Base-by-base conservation (phyloP, 2,797 vertebrate genomes). In the Chloroceryle amazona region DNA sequence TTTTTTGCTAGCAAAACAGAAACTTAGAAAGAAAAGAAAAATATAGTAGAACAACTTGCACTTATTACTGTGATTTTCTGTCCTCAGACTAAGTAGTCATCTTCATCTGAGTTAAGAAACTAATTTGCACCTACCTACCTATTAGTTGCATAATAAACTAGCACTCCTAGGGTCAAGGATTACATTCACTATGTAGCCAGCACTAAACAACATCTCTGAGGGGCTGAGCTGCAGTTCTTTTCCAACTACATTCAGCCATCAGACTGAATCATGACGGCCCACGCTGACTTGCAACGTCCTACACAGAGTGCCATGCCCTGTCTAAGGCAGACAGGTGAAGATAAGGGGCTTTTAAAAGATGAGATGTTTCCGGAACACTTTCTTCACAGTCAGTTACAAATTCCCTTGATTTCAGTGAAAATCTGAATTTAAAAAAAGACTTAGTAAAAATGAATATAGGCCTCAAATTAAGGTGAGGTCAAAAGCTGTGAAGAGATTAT, bases 181-280 rank as follows among this genome's bases (percentile, higher is more conserved):
- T 71, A 52, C 31, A 74, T 81, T 92, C 49, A 75, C 57, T 5
- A 15, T 63, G 37, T 6, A 44, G 49, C 42, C 44, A 58, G 22
- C 4, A 4, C 21, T 60, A 70, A 90, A 10, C 0, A 0, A 14
- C 49, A 31, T 41, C 87, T 78, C 83, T n/a, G 39, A 60, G 60
- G 63, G 44, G 21, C 83, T 72, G 33, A 68, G n/a, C 55, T 88
- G 61, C 26, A 21, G 44, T 22, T 93, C 65, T 81, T 49, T 93
- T 81, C 87, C 74, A 90, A 16, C 49, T 41, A 63, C 25, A 17
- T 81, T 88, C 83, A 78, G 65, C 84, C 58, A 33, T 44, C 44
- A 84, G 81, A 90, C 88, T 90, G 81, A 95, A 90, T 88, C 65
- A 49, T 51, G 84, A 47, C 39, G 68, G 81, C 60, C 83, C 91